Conservation (phyloP, 2,113 vertebrate species). For the Oreochromis niloticus region DNA sequence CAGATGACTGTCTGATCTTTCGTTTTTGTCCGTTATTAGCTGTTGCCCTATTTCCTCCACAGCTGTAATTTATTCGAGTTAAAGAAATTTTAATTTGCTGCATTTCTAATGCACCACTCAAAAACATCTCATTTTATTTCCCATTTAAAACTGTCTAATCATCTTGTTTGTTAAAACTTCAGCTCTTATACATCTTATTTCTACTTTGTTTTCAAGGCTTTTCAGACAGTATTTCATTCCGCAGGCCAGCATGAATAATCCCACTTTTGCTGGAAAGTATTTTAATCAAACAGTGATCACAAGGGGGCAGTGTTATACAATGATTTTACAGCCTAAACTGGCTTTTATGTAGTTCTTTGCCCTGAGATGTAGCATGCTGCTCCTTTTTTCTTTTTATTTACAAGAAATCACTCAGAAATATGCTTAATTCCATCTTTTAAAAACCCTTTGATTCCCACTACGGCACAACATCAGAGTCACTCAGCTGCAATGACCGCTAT, state of each 20-base stretch:
- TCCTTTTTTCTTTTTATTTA: slow-evolving; percentile 6
- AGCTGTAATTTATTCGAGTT: neutral
- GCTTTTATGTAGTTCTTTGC: neutral
- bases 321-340: neutral
- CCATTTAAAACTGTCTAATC: neutral
- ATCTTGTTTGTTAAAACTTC: neutral
- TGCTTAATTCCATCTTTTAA: slow-evolving; percentile 25
- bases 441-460: slow-evolving; percentile 9
- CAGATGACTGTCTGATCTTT: slow-evolving; percentile 20
- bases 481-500: slow-evolving; percentile 10
- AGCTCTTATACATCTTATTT: neutral
- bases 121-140: neutral
- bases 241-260: neutral
- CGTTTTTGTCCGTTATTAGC: neutral
- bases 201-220: neutral
- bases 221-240: neutral
- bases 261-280: neutral
- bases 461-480: slow-evolving; percentile 11
- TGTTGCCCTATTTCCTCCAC: neutral
- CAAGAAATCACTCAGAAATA: slow-evolving; percentile 12
- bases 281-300: slow-evolving; percentile 28
- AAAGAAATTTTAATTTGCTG: neutral
- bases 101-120: neutral
- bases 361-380: neutral
- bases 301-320: slow-evolving; percentile 63